Conservation (phyloP, 2,113 vertebrate species). For the Myrmophylax atrothorax region DNA sequence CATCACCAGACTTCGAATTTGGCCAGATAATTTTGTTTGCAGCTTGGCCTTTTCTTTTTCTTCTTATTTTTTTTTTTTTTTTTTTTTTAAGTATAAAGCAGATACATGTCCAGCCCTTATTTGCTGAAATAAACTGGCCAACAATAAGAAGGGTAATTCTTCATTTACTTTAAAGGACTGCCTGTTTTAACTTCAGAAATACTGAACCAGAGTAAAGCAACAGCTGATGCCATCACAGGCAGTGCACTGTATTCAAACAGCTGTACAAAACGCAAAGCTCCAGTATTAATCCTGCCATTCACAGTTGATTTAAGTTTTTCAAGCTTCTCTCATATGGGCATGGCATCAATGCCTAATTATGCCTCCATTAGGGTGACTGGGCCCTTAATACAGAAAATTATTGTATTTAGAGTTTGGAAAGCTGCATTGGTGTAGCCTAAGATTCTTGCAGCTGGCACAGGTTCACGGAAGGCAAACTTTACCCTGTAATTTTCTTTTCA, state of each 20-base stretch:
- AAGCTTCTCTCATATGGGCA: slow-evolving; percentile 53
- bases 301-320: slow-evolving; percentile 63
- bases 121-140: not conserved
- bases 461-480: not conserved
- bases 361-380: slow-evolving; percentile 19
- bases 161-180: slow-evolving; percentile 15
- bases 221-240: slow-evolving; percentile 54
- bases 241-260: slow-evolving; percentile 60
- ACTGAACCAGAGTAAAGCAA: slow-evolving; percentile 6
- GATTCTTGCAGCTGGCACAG: not conserved
- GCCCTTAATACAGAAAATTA: slow-evolving; percentile 55
- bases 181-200: slow-evolving; percentile 32
- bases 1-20: not conserved
- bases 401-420: slow-evolving; percentile 58
- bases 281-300: slow-evolving; percentile 54
- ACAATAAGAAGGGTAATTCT: slow-evolving; percentile 13
- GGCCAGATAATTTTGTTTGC: not conserved
- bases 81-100: not conserved
- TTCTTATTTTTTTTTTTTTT: not conserved
- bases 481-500: slow-evolving; percentile 55
- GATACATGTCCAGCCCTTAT: not conserved
- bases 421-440: not conserved
- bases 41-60: not conserved
- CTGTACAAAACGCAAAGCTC: slow-evolving; percentile 50
- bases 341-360: slow-evolving; percentile 63